Base-by-base conservation (phyloP, 2,113 vertebrate genomes). In the Nerophis ophidion region DNA sequence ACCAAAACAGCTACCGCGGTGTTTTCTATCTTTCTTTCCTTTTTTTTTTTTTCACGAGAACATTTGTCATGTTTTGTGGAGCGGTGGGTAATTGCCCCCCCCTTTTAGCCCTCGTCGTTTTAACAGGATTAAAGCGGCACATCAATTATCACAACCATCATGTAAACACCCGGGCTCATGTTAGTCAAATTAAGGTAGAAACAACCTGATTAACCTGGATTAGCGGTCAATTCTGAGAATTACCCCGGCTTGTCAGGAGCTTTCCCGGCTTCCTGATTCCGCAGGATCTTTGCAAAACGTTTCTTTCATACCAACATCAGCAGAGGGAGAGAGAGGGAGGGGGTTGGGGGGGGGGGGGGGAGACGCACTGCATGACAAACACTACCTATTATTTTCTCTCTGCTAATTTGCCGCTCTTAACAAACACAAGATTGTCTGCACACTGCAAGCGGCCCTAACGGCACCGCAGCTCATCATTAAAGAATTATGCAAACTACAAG, bases 181-280 rank as follows among this genome's bases (percentile, higher is more conserved):
- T 76, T 74, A 45, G 61, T 75, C 70, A 75, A 49, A 74, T 75
- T 68, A 67, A 65, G 38, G 61, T 57, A 49, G 46, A 57, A 74
- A 72, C 62, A 76, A 75, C 55, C 15, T 1, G 51, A 81, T 80
- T 74, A 78, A 68, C 66, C 46, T 50, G 63, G 66, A 78, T 73
- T 71, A 67, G 16, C 16, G 48, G 60, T 61, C 63, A 61, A 15
- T 71, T 59, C 66, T 65, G 34, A 54, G 34, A 67, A 63, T 76
- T 50, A 68, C 36, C 26, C 46, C 46, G 16, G 36, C 52, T 46
- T 51, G 34, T 49, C 36, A 16, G 48, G 58, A 62, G 58, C 5
- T 66, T 42, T 42, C 55, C 40, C n/a, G 35, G 56, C 52, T 44
- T 54, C 33, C 47, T 48, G 38, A 54, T 57, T 71, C 6, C 4